Percentiles rank a stretch among this genome's conserved stretches.
phyloP scores from a whole-genome alignment of 2,797 vertebrate species.

The Limosa lapponica region DNA sequence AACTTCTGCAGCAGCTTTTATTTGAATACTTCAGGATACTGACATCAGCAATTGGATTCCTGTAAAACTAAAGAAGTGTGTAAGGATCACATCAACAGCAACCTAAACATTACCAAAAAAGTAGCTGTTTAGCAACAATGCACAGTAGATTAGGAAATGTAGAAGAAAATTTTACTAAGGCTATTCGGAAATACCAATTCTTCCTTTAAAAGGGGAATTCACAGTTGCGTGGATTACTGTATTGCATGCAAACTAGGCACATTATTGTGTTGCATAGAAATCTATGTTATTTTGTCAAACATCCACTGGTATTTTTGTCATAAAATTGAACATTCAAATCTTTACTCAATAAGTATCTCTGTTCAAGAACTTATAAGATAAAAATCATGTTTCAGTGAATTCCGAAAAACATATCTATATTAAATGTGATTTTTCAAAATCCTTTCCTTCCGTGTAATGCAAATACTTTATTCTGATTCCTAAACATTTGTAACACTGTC shows the following conservation, averaged over 20 bases:
- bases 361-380: background rate
- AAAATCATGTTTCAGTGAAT: background rate
- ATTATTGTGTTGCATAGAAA: background rate
- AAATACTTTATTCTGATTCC: background rate
- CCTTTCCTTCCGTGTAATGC: background rate
- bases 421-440: background rate
- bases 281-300: background rate
- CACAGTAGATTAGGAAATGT: background rate
- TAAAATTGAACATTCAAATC: background rate
- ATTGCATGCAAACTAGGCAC: background rate
- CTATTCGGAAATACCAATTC: background rate
- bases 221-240: background rate
- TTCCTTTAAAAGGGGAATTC: background rate
- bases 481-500: background rate
- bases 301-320: background rate
- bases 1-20: background rate
- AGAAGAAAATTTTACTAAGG: background rate
- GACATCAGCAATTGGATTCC: background rate
- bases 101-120: background rate
- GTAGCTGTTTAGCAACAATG: rapidly evolving
- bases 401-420: rapidly evolving
- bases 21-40: background rate
- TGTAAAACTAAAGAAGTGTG: background rate
- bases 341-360: background rate
- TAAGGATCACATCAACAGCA: background rate